These are phyloP conservation scores for Vannuccia rotundouncinata DNA, from an alignment of 2,888 invertebrate species.

Conservation along the genomic window DNA sequence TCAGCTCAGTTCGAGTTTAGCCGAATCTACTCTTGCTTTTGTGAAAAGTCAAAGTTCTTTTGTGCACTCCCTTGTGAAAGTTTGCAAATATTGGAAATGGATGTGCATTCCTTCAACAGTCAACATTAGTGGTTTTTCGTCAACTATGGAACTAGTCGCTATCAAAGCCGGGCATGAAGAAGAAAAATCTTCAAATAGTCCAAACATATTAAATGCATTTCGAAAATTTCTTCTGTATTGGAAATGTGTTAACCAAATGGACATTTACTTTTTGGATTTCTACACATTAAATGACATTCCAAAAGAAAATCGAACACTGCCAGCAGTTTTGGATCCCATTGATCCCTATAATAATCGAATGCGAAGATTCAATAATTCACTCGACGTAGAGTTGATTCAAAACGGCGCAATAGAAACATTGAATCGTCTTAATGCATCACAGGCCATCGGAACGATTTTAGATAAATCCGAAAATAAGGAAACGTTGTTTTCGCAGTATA, in stretches of 20 bases:
- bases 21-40: neutral
- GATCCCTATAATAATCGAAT: neutral
- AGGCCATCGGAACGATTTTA: too few species aligned
- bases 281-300: neutral
- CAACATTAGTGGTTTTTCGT: neutral
- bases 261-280: neutral
- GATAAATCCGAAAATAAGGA: too few species aligned
- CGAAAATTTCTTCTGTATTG: neutral
- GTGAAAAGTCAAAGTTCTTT: neutral
- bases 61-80: neutral
- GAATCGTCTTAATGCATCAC: too few species aligned
- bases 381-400: neutral
- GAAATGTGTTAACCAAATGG: neutral
- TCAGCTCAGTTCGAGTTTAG: neutral
- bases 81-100: neutral
- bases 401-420: too few species aligned
- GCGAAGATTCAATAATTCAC: neutral
- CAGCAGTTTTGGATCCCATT: neutral
- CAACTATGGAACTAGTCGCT: neutral
- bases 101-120: neutral
- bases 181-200: neutral
- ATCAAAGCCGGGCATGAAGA: neutral
- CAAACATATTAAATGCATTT: neutral
- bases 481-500: too few species aligned
- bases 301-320: neutral